Evolutionary conservation across 1,140 invertebrate genomes (phyloP).

Genomic region (Teleopsis dalmanni): DNA sequence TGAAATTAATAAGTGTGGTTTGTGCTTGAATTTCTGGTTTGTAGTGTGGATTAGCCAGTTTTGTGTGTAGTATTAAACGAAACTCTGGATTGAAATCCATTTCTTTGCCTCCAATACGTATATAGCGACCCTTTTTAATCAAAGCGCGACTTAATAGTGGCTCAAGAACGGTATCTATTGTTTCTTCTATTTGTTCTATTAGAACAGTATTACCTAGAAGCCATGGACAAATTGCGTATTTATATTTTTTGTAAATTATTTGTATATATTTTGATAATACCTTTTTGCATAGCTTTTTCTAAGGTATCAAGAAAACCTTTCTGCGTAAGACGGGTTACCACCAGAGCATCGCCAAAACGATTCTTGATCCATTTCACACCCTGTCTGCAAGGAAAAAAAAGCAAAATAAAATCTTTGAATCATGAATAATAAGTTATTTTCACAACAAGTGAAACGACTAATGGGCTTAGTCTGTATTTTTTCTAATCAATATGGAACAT

Average conservation of each 20-base stretch:
- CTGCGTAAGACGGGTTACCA: constrained; percentile 70
- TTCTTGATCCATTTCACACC: constrained; percentile 95
- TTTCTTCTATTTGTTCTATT: constrained; percentile 86
- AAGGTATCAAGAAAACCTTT: constrained; percentile 79
- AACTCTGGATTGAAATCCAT: constrained; percentile 81
- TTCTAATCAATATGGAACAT: not conserved
- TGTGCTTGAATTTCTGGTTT: constrained; percentile 96
- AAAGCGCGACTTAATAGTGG: constrained; percentile 80
- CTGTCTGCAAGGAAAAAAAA: constrained; percentile 50
- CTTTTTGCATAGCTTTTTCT: constrained; percentile 72
- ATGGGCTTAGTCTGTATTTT: not conserved
- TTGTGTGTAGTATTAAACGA: constrained; percentile 85
- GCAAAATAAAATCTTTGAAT: too few relatives aligned
- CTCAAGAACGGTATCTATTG: constrained; percentile 83
- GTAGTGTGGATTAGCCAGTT: constrained; percentile 92
- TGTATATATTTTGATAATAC: too few relatives aligned
- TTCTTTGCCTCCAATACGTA: constrained; percentile 84
- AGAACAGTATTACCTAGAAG: constrained; percentile 62
- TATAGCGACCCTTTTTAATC: constrained; percentile 71
- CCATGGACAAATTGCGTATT: too few relatives aligned
- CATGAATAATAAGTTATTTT: too few relatives aligned
- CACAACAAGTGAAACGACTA: too few relatives aligned
- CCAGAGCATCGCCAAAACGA: constrained; percentile 64
- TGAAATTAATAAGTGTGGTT: constrained; percentile 92
- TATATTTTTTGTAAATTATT: too few relatives aligned